Evolutionary conservation across 2,797 vertebrate genomes (phyloP).

Genomic region (Manis crassicaudata): DNA sequence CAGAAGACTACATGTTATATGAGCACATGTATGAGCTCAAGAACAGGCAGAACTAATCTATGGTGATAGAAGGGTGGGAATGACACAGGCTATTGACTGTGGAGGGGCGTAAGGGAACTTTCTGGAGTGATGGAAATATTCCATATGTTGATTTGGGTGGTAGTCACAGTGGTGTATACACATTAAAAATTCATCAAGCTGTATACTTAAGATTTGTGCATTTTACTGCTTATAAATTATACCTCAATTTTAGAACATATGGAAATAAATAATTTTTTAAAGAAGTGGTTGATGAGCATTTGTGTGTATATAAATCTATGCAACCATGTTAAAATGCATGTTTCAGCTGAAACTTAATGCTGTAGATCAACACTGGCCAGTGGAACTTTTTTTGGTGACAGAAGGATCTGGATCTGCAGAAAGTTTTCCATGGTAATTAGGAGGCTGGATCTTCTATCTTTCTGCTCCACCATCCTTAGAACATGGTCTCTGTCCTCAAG

Average conservation of each 20-base stretch:
- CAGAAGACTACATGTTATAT: neutral
- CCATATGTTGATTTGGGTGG: neutral
- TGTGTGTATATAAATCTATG: no score
- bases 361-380: no score
- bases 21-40: neutral
- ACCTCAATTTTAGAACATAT: no score
- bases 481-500: neutral
- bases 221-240: no score
- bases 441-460: neutral
- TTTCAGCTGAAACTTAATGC: no score
- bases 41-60: neutral
- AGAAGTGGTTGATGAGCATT: no score
- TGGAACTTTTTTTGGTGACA: no score
- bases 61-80: neutral
- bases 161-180: neutral
- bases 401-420: no score
- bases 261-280: no score
- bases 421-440: neutral
- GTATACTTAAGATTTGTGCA: neutral
- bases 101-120: neutral
- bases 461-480: neutral
- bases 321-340: no score
- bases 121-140: neutral
- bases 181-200: slow-evolving; percentile 54
- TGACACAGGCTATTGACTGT: neutral